Conservation (phyloP, 2,797 vertebrate genomes). For the Muraenolepis orangiensis region DNA sequence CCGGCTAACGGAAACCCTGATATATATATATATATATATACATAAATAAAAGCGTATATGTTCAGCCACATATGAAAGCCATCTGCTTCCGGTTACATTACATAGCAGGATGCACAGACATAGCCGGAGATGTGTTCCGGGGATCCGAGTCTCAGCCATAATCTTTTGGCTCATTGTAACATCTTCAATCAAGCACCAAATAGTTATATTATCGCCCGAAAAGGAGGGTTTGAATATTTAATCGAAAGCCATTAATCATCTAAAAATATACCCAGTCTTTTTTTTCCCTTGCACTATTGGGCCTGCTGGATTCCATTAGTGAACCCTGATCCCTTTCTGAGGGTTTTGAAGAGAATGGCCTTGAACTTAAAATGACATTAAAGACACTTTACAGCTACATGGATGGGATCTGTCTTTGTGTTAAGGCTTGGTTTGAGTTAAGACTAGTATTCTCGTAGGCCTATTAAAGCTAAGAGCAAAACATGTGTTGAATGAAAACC, state of each 20-base stretch:
- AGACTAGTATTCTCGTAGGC: neutral
- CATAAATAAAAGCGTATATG: neutral
- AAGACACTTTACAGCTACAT: neutral
- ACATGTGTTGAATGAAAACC: neutral
- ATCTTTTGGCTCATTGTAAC: constrained; percentile 14
- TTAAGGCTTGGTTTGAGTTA: neutral
- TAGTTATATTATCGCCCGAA: constrained; percentile 65
- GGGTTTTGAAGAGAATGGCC: neutral
- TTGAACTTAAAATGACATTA: neutral
- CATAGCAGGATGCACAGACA: neutral
- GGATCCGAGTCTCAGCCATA: constrained; percentile 23
- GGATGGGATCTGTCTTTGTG: neutral
- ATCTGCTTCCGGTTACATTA: neutral
- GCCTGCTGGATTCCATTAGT: constrained; percentile 41
- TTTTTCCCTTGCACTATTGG: constrained; percentile 28
- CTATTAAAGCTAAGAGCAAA: neutral
- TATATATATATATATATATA: too few relatives aligned
- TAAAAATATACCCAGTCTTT: constrained; percentile 59
- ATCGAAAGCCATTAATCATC: constrained; percentile 62
- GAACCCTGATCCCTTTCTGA: constrained; percentile 36
- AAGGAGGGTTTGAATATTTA: constrained; percentile 73
- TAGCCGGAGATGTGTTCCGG: neutral
- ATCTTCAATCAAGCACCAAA: constrained; percentile 47
- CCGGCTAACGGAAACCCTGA: too few relatives aligned
- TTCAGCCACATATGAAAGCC: neutral